Evolutionary conservation across 1,140 invertebrate species (phyloP), one percentile per base, ranked within the genome.

Genomic region (Eufriesea mexicana): DNA sequence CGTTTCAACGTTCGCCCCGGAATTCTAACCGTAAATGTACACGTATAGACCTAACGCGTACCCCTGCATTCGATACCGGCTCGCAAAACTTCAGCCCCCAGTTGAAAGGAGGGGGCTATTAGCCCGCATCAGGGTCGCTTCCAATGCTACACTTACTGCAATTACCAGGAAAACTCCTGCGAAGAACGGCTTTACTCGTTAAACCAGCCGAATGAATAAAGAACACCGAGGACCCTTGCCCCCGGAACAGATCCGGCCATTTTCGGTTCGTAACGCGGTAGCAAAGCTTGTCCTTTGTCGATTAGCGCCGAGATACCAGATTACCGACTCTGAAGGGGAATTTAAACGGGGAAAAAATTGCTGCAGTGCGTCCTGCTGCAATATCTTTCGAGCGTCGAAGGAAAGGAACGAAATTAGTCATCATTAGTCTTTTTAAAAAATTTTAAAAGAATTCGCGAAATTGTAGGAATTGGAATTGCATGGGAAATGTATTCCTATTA

Each of bases 11-110:
- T 84, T 72, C 55, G 47, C 64, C 0, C n/a, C 66, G 25, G 62
- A 87, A 80, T 86, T 80, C 72, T 49, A 55, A 75, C 71, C 57
- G 59, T 66, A 78, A 28, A 59, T 57, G 54, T 75, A 76, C 62
- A 54, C 51, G 42, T 25, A 45, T 35, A 59, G 68, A 81, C 70
- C 70, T 66, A 75, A 81, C 79, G 54, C 51, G 72, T 16, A 18
- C 61, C 71, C 18, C 49, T 51, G 79, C 35, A 76, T 81, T 57
- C 79, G 62, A 76, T 81, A 81, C 71, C 71, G n/a, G 61, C 12
- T 55, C 71, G 61, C 71, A 62, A 74, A 81, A 57, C 51, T 81
- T 81, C 62, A 57, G n/a, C 42, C 45, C 23, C 45, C 10, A 51
- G 62, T 68, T 12, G 73, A 76, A 57, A 66, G 51, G 62, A 76